Evolutionary conservation across 2,888 invertebrate genomes (phyloP).

Genomic region (Pasiphila rectangulata): DNA sequence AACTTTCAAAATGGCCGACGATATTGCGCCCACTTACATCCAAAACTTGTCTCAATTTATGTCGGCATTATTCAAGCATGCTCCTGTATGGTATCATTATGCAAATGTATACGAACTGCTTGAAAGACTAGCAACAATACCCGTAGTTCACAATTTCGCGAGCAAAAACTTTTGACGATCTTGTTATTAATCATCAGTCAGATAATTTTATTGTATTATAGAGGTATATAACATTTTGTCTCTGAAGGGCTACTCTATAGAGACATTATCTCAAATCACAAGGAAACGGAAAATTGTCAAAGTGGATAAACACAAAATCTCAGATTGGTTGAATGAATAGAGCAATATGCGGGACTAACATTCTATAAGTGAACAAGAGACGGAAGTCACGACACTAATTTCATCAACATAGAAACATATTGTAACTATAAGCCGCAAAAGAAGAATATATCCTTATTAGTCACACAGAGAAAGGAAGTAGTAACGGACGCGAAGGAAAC

Average conservation of each 20-base stretch:
- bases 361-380: slow-evolving; percentile 16
- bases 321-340: no score
- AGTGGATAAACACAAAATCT: no score
- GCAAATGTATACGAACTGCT: slow-evolving; percentile 18
- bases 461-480: slow-evolving; percentile 11
- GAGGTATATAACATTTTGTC: no score
- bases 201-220: no score
- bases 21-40: slow-evolving; percentile 62
- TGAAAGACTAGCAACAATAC: background rate
- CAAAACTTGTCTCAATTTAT: slow-evolving; percentile 45
- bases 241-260: no score
- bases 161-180: background rate
- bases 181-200: no score
- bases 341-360: background rate
- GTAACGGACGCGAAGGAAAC: slow-evolving; percentile 16
- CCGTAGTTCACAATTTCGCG: background rate
- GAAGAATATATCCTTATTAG: slow-evolving; percentile 5
- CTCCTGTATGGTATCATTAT: slow-evolving; percentile 34
- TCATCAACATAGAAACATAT: background rate
- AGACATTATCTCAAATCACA: no score
- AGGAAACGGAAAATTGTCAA: no score
- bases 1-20: slow-evolving; percentile 66
- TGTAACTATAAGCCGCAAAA: background rate
- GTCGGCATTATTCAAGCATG: slow-evolving; percentile 39
- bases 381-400: slow-evolving; percentile 4